Base-by-base conservation (phyloP, 2,113 vertebrate genomes). In the Oceanites oceanicus region DNA sequence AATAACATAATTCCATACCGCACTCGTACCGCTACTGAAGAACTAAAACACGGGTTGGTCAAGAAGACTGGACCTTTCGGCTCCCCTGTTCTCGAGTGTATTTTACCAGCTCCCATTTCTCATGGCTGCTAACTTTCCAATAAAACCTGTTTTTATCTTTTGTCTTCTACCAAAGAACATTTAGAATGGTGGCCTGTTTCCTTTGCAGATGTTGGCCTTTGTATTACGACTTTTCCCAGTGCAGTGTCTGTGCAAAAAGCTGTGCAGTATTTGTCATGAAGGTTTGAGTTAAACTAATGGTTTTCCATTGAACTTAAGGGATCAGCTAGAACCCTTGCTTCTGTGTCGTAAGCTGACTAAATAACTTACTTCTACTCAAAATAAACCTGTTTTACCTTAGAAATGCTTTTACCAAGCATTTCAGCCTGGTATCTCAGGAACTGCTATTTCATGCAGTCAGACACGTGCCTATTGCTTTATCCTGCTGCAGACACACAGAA, bases 1-100 rank as follows among this genome's bases (percentile, higher is more conserved):
- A 73, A 0, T n/a, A 29, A 3, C 18, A 11, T 2, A 3, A 55
- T 38, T 81, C 61, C 19, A 4, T 0, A 1, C 9, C n/a, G 17
- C 20, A 9, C 27, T 59, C 0, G 1, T 47, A 11, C 38, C 44
- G 2, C 80, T 81, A 4, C 32, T 18, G 18, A 13, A 55, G 70
- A 32, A 32, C 20, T 71, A 30, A 55, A 44, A 16, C 4, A 5
- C 0, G 15, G 8, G 17, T 16, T 80, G 27, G 13, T 79, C 8
- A 52, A 25, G 59, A 70, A 14, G 40, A 3, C 15, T 8, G 21
- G 44, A 38, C 7, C 29, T 76, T 13, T 38, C 40, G 66, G 27
- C 56, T 78, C 12, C 65, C 17, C 55, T 68, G 4, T 29, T 45
- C 45, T 56, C 21, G 86, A 36, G 17, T 59, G 81, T 29, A 42